Evolutionary conservation across 2,113 vertebrate species (phyloP).

Genomic region (Anarhynchus alexandrinus): DNA sequence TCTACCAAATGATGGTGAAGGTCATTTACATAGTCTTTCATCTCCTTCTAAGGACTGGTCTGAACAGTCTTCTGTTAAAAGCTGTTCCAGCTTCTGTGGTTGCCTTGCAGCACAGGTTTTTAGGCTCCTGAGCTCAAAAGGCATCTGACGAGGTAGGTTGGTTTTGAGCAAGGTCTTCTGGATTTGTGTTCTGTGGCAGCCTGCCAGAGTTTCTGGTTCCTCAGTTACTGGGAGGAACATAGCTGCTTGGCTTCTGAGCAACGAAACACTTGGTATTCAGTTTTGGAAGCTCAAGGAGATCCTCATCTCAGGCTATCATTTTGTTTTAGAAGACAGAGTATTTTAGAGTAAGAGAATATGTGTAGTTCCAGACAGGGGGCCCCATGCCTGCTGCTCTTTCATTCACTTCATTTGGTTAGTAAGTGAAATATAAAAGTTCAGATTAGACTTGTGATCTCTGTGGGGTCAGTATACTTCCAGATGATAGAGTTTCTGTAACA

Average conservation of each 20-base stretch:
- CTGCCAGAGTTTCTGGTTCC: conserved; percentile 9
- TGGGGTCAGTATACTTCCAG: background rate
- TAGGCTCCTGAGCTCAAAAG: conserved; percentile 16
- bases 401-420: background rate
- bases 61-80: conserved; percentile 32
- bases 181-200: background rate
- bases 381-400: background rate
- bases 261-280: background rate
- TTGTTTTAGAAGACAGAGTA: background rate
- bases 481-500: background rate
- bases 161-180: conserved; percentile 33
- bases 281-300: background rate
- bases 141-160: background rate
- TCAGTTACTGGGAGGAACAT: background rate
- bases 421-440: background rate
- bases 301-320: background rate
- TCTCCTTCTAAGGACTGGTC: conserved; percentile 45
- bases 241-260: conserved; percentile 1
- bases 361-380: background rate
- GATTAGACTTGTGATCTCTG: background rate
- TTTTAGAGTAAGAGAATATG: background rate
- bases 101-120: conserved; percentile 63
- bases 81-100: conserved; percentile 30
- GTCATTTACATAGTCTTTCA: conserved; percentile 48
- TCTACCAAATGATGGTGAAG: background rate